Evolutionary conservation across 2,888 invertebrate genomes (phyloP).

Genomic region (Smittia sp.): DNA sequence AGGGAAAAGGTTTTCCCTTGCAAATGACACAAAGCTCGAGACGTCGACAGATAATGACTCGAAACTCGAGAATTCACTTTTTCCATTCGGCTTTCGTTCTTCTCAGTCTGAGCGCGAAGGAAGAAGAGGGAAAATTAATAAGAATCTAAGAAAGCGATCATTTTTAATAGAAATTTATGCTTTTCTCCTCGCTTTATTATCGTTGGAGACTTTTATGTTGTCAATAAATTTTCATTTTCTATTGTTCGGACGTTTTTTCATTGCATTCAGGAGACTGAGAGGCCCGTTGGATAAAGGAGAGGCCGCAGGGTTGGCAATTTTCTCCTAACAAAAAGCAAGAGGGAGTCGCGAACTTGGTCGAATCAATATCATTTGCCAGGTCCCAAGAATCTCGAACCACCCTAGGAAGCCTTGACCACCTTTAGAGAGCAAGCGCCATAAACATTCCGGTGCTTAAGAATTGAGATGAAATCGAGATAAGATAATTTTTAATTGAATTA

Average conservation of each 20-base stretch:
- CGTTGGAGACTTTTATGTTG: conserved; percentile 8
- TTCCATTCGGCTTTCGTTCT: background rate
- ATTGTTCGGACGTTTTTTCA: conserved; percentile 1
- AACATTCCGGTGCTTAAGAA: too few species aligned
- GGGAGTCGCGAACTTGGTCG: too few species aligned
- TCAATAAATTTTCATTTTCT: conserved; percentile 12
- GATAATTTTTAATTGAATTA: too few species aligned
- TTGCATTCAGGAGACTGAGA: background rate
- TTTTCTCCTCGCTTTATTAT: background rate
- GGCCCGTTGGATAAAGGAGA: too few species aligned
- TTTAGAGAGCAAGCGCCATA: too few species aligned
- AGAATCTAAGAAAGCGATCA: conserved; percentile 6
- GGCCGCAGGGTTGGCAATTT: too few species aligned
- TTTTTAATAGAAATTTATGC: conserved; percentile 6
- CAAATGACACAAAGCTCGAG: conserved; percentile 31
- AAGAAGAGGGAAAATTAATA: background rate
- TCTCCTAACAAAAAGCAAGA: too few species aligned
- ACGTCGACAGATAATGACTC: conserved; percentile 7
- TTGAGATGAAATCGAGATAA: too few species aligned
- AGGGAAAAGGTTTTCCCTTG: background rate
- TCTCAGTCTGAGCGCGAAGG: background rate
- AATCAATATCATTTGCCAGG: too few species aligned
- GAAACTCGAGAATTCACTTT: conserved; percentile 1
- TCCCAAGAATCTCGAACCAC: too few species aligned
- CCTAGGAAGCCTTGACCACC: too few species aligned